Evolutionary conservation across 2,113 vertebrate genomes (phyloP), one percentile per base, ranked within the genome.

Genomic region (Chaetodon auriga): DNA sequence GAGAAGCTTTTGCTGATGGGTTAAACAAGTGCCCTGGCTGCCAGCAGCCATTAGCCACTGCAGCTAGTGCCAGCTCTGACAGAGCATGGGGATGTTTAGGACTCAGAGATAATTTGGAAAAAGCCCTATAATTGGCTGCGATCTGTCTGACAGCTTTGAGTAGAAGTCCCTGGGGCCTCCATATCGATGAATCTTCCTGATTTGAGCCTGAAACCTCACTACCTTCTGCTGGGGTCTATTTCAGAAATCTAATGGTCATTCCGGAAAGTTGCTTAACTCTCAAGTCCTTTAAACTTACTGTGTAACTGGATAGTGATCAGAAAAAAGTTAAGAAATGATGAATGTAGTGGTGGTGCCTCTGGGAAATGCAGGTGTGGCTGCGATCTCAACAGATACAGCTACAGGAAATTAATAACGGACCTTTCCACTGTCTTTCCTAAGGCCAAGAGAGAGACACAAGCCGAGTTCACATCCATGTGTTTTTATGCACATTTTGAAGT

Each of bases 121-220:
- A 87, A 81, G 75, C 63, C 43, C 78, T 79, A 75, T 92, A 94
- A 94, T 92, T 93, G 89, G 85, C 84, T 72, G 51, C 60, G 9
- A 88, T 87, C 65, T 68, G 71, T 84, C 89, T 35, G 89, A 86
- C 74, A 76, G 86, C 86, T 87, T 79, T 71, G 81, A 87, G 55
- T 16, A 49, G 76, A 80, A 15, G 46, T 85, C 90, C 83, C 77
- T 7, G 0, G 53, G 57, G 84, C 30, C 16, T 46, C 65, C 1
- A 6, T 66, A 86, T 92, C 48, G 64, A 92, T 91, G 60, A 85
- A 86, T 85, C 83, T 77, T 53, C 54, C 63, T 69, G 80, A 87
- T 89, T 68, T 78, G 61, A 74, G 78, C 23, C 75, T 14, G 19
- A 63, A 81, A 77, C 68, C 58, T 60, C 53, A 18, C 68, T 23